Evolutionary conservation across 2,888 invertebrate species (phyloP).

Genomic region (Drosophila acutilabella): DNA sequence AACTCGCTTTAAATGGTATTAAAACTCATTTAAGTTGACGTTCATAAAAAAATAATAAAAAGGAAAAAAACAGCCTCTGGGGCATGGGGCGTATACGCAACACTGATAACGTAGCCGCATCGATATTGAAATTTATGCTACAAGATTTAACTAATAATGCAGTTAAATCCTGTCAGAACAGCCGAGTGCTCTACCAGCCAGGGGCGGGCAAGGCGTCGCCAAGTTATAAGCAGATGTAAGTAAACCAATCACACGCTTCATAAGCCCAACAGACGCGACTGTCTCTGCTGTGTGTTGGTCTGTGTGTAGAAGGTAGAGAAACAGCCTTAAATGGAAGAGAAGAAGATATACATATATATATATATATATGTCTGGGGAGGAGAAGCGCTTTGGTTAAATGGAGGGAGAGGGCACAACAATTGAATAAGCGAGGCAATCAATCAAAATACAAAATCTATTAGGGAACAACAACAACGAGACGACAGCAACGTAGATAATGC

Average conservation of each 20-base stretch:
- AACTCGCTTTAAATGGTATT: conserved; percentile 72
- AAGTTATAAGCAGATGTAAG: conserved; percentile 66
- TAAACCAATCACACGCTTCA: conserved; percentile 80
- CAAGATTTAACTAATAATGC: conserved; percentile 77
- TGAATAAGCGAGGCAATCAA: conserved; percentile 82
- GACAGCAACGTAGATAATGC: conserved; percentile 27
- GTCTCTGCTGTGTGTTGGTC: neutral
- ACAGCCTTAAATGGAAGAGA: neutral
- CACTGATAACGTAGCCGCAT: conserved; percentile 40
- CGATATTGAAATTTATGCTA: conserved; percentile 80
- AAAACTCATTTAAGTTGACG: conserved; percentile 75
- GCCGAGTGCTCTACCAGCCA: conserved; percentile 21
- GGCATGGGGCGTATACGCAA: conserved; percentile 12
- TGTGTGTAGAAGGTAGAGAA: neutral
- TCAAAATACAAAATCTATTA: conserved; percentile 82
- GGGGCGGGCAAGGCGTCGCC: conserved; percentile 20
- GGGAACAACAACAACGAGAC: conserved; percentile 21
- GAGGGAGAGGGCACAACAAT: conserved; percentile 53
- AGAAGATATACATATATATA: too few relatives aligned
- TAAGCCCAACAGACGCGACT: conserved; percentile 70
- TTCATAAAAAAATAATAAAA: conserved; percentile 30
- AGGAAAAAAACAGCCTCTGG: neutral
- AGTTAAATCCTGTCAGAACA: conserved; percentile 72
- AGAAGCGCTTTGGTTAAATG: conserved; percentile 13
- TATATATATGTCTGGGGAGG: conserved; percentile 1